Evolutionary conservation across 1,140 invertebrate genomes (phyloP), one percentile per base, ranked within the genome.

Genomic region (Drosophila nasuta): DNA sequence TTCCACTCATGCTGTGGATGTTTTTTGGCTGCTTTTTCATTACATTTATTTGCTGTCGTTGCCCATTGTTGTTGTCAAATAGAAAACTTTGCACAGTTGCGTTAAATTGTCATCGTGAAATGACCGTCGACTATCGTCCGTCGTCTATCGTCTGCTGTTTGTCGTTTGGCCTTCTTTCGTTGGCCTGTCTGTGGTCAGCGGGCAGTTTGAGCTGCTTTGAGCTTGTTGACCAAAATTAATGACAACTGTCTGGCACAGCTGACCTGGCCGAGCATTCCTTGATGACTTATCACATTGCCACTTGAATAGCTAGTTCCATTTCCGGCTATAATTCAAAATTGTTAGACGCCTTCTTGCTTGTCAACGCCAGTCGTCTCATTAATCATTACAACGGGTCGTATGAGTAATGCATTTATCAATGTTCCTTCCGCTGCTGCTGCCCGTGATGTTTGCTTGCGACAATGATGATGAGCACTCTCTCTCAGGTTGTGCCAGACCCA

Each of bases 21-120:
- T 64, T 30, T 25, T 75, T 67, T 33, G 46, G 56, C 41, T 48
- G 48, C 60, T 71, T 65, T 72, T 76, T 73, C 69, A 76, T 76
- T 72, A 72, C 60, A 76, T 76, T 76, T 72, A 76, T 72, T 75
- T 75, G 57, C 43, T 15, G 8, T 49, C 8, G n/a, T 25, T 25
- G n/a, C n/a, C 45, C 71, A 60, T 70, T 75, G 51, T 69, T 75
- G 58, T 20, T 58, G 56, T 54, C 68, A 69, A 56, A 75, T 64
- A 54, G 62, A 54, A 67, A 78, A 67, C 60, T 79, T 66, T 68
- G 51, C 65, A 74, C 75, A 68, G 51, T 65, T 86, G 79, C 72
- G 77, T 88, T 88, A 88, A 87, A 87, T 88, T 83, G 83, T 88
- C 80, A 89, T 54, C 51, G 54, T 83, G 80, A 81, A 88, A 89